phyloP scores from a whole-genome alignment of 1,140 invertebrate genomes.

The Brachionus rotundiformis region DNA sequence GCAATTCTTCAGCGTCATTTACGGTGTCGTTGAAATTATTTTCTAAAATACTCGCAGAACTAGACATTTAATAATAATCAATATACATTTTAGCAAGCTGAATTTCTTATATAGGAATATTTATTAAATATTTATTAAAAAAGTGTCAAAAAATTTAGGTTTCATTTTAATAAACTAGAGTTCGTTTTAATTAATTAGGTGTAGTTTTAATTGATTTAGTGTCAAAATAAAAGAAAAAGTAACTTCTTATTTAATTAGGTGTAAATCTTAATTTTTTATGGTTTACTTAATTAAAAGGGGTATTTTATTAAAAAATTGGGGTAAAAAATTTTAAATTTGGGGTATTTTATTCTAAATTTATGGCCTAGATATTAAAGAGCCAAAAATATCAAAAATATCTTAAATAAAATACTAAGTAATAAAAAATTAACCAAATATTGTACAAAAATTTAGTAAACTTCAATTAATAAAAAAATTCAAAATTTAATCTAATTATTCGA shows the following conservation, averaged over 20 bases:
- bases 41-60: slow-evolving; percentile 1
- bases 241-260: slow-evolving; percentile 10
- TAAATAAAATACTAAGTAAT: no score
- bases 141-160: slow-evolving; percentile 4
- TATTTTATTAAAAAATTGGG: slow-evolving; percentile 7
- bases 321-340: slow-evolving; percentile 11
- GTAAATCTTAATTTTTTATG: slow-evolving; percentile 1
- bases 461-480: no score
- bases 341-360: neutral
- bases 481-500: no score
- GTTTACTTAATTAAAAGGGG: slow-evolving; percentile 32
- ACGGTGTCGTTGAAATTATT: slow-evolving; percentile 4
- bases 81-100: neutral
- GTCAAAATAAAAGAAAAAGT: slow-evolving; percentile 30
- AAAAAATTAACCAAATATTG: no score
- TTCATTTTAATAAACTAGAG: slow-evolving; percentile 15
- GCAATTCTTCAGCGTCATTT: slow-evolving; percentile 1
- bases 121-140: neutral
- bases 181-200: slow-evolving; percentile 21
- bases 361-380: no score
- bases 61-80: neutral
- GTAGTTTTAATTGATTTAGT: no score
- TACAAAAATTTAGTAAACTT: no score
- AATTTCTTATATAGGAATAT: slow-evolving; percentile 29
- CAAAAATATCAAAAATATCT: no score